Evolutionary conservation across 2,888 invertebrate genomes (phyloP).

Genomic region (Chloromyia formosa): DNA sequence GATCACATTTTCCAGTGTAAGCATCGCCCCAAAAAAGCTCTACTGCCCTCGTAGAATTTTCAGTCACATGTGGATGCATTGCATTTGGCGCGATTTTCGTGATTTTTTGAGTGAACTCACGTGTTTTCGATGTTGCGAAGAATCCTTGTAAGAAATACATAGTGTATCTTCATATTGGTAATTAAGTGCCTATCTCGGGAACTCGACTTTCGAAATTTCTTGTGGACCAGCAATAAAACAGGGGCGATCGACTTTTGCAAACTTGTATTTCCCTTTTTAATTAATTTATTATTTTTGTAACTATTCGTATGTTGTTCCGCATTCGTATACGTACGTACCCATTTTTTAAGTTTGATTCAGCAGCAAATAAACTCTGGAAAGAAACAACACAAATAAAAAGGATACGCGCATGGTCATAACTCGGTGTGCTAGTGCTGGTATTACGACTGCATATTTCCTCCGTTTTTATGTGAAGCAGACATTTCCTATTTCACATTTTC

Average conservation of each 20-base stretch:
- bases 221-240: too few species aligned
- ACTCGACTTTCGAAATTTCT: too few species aligned
- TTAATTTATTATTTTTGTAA: too few species aligned
- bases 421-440: background rate
- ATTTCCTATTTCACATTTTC: conserved; percentile 37
- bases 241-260: too few species aligned
- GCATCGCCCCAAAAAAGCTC: conserved; percentile 8
- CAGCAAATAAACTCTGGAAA: conserved; percentile 16
- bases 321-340: too few species aligned
- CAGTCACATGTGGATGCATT: background rate
- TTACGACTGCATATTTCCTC: conserved; percentile 27
- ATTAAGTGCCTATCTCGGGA: too few species aligned
- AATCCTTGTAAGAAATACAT: too few species aligned
- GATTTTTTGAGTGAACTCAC: background rate
- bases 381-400: background rate
- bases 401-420: conserved; percentile 22
- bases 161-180: too few species aligned
- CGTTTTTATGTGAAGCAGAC: conserved; percentile 37
- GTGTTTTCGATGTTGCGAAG: background rate
- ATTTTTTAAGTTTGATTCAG: too few species aligned
- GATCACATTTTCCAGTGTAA: conserved; percentile 22
- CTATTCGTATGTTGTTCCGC: too few species aligned
- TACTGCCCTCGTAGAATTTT: background rate
- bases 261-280: too few species aligned
- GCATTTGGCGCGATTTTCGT: background rate